Evolutionary conservation across 2,797 vertebrate species (phyloP).

Genomic region (Decapterus maruadsi): DNA sequence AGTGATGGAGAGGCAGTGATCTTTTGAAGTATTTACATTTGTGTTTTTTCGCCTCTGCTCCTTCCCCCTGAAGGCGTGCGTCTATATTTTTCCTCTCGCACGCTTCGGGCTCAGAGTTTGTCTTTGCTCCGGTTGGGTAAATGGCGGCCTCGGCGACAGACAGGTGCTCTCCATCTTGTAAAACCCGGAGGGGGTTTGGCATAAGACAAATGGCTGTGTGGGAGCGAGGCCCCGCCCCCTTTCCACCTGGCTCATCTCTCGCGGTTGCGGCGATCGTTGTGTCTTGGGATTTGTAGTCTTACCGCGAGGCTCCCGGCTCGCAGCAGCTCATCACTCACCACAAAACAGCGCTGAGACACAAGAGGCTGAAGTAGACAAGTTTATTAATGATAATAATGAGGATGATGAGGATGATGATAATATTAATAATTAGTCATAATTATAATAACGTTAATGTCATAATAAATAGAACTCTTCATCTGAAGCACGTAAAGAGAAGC

Average conservation of each 20-base stretch:
- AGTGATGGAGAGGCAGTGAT: constrained; percentile 61
- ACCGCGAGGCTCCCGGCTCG: not conserved
- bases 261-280: constrained; percentile 16
- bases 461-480: constrained; percentile 92
- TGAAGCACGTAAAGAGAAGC: constrained; percentile 92
- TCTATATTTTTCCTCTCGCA: constrained; percentile 39
- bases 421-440: constrained; percentile 90
- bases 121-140: constrained; percentile 68
- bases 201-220: constrained; percentile 67
- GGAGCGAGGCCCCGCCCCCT: constrained; percentile 45
- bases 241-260: constrained; percentile 63
- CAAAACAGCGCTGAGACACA: constrained; percentile 58
- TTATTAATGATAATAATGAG: constrained; percentile 87
- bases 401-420: constrained; percentile 84
- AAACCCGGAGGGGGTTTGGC: constrained; percentile 54
- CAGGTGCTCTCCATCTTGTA: constrained; percentile 75
- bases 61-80: constrained; percentile 31
- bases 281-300: constrained; percentile 52
- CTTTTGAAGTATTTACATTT: constrained; percentile 72
- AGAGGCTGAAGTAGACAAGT: constrained; percentile 84
- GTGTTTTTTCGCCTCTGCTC: constrained; percentile 34
- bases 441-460: constrained; percentile 88
- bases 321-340: constrained; percentile 57
- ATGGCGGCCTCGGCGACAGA: constrained; percentile 67
- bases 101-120: constrained; percentile 52